Percentiles rank a stretch among this genome's conserved stretches.
phyloP scores from a whole-genome alignment of 2,888 invertebrate genomes.

The Melipona beecheii region DNA sequence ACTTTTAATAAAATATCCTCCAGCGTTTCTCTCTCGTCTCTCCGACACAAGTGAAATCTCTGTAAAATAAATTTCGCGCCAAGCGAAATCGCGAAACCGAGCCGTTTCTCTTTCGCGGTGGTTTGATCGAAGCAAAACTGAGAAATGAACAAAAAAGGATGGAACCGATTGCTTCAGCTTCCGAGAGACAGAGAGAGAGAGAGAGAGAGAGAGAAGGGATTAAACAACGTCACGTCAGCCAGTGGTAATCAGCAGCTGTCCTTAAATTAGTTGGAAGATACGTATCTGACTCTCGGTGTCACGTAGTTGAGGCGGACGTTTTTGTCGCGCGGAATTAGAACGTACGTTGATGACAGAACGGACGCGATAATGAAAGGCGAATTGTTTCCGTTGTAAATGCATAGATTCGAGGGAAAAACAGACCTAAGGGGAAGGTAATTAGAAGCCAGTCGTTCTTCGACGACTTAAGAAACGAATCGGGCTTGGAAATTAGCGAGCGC shows the following conservation, averaged over 20 bases:
- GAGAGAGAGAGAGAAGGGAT: too few relatives aligned
- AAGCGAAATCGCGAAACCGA: too few relatives aligned
- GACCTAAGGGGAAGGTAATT: background rate
- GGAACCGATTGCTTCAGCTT: too few relatives aligned
- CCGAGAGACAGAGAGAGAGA: too few relatives aligned
- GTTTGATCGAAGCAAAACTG: too few relatives aligned
- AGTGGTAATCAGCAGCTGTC: background rate
- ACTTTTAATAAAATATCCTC: too few relatives aligned
- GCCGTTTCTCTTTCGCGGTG: too few relatives aligned
- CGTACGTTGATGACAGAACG: background rate
- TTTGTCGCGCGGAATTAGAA: background rate
- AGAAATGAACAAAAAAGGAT: too few relatives aligned
- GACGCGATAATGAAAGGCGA: slow-evolving; percentile 4
- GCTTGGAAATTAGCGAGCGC: background rate
- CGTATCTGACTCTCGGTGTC: background rate
- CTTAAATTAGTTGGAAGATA: background rate
- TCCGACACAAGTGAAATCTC: too few relatives aligned
- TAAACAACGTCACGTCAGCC: slow-evolving; percentile 1
- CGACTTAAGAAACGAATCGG: background rate
- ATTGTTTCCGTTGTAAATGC: slow-evolving; percentile 1
- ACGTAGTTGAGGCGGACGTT: background rate
- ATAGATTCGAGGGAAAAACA: background rate
- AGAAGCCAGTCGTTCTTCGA: background rate
- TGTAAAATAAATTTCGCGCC: too few relatives aligned
- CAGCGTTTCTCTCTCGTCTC: too few relatives aligned